Conservation (phyloP, 2,113 vertebrate species). For the Leptosomus discolor region DNA sequence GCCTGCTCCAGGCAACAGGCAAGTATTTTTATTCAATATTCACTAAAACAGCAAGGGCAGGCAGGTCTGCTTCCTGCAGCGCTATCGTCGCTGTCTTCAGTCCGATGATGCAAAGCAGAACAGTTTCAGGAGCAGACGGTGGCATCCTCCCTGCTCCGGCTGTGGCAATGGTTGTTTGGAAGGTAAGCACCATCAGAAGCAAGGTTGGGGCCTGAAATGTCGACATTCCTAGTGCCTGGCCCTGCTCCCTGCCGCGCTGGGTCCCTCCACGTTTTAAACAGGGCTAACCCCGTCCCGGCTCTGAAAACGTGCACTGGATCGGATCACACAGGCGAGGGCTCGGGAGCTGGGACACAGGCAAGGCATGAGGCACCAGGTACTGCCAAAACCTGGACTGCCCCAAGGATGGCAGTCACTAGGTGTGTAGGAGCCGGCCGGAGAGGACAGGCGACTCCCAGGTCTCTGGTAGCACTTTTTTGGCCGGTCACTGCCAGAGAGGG, state of each 20-base stretch:
- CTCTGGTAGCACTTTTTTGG: neutral
- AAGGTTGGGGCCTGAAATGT: neutral
- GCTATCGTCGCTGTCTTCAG: neutral
- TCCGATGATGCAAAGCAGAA: neutral
- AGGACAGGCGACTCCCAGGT: neutral
- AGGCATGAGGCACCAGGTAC: neutral
- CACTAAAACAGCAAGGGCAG: neutral
- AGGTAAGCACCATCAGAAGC: neutral
- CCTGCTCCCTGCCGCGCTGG: neutral
- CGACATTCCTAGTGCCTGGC: neutral
- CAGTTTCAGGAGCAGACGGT: neutral
- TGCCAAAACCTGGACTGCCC: neutral
- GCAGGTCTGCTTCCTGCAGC: neutral
- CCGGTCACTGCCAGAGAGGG: neutral
- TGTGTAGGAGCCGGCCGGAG: neutral
- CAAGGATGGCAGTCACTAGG: neutral
- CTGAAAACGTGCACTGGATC: neutral
- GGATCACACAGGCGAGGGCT: too few relatives aligned
- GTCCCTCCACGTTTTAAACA: accelerated
- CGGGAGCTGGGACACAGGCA: accelerated
- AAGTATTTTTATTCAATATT: neutral
- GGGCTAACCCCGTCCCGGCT: neutral
- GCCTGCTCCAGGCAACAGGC: neutral
- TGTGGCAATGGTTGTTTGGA: neutral
- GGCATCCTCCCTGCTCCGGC: neutral